These are phyloP conservation scores for Trogon surrucura DNA, from an alignment of 2,113 vertebrate genomes.

Conservation along the genomic window DNA sequence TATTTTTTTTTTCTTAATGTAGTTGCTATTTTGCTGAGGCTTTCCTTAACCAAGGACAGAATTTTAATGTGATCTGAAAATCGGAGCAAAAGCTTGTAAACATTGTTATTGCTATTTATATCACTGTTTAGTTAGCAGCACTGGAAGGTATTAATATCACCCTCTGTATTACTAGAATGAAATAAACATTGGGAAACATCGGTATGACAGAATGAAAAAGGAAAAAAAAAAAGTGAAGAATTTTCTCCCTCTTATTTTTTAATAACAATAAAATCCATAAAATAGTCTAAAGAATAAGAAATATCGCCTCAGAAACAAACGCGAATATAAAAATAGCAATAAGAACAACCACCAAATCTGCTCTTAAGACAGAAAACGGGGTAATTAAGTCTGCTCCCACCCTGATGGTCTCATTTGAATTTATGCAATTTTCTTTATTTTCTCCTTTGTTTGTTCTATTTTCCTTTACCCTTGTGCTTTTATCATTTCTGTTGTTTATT, in stretches of 20 bases:
- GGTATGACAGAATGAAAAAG: conserved; percentile 43
- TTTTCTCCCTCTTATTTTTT: background rate
- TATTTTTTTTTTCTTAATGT: conserved; percentile 25
- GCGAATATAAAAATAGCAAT: background rate
- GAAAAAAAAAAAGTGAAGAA: conserved; percentile 10
- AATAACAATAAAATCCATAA: conserved; percentile 42
- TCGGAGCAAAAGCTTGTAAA: conserved; percentile 67
- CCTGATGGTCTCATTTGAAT: conserved; percentile 66
- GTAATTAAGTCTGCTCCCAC: conserved; percentile 66
- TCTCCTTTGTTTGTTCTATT: conserved; percentile 76
- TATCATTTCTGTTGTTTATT: conserved; percentile 79
- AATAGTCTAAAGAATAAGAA: conserved; percentile 47
- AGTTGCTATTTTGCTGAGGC: conserved; percentile 52
- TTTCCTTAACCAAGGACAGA: conserved; percentile 70
- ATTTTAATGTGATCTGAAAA: conserved; percentile 65
- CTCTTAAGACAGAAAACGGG: conserved; percentile 12
- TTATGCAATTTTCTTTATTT: conserved; percentile 64
- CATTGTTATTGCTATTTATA: conserved; percentile 74
- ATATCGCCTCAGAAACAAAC: conserved; percentile 32
- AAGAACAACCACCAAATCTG: background rate
- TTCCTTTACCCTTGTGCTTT: conserved; percentile 59
- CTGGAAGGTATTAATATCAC: conserved; percentile 73
- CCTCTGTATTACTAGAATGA: conserved; percentile 61
- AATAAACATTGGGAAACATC: conserved; percentile 66
- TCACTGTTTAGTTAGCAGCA: conserved; percentile 71